Evolutionary conservation across 2,113 vertebrate species (phyloP).

Genomic region (Aldabrachelys gigantea): DNA sequence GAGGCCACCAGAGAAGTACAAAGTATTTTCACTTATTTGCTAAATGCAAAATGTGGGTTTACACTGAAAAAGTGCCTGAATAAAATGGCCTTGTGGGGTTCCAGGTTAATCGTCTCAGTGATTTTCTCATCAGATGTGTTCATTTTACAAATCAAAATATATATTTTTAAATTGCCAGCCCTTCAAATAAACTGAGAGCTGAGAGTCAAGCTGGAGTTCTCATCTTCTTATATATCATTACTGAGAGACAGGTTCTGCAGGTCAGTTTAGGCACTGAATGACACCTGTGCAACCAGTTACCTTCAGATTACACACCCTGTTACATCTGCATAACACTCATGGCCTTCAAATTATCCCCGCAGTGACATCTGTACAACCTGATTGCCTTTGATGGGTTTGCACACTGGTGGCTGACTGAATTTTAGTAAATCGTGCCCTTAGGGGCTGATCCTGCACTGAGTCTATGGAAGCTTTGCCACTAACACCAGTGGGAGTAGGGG

Average conservation of each 20-base stretch:
- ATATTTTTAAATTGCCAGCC: neutral
- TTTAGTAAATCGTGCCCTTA: neutral
- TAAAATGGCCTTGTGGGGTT: neutral
- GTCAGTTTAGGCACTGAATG: neutral
- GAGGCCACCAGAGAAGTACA: neutral
- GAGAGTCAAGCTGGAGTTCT: neutral
- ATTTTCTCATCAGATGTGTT: neutral
- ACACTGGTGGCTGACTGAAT: neutral
- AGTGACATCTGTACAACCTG: neutral
- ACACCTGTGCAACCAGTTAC: neutral
- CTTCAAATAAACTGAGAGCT: neutral
- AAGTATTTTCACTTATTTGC: neutral
- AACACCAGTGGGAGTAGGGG: accelerated
- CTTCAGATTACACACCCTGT: neutral
- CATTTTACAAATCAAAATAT: neutral
- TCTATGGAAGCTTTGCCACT: neutral
- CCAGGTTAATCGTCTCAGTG: neutral
- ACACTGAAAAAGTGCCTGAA: neutral
- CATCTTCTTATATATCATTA: neutral
- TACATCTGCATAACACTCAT: neutral
- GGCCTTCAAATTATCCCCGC: neutral
- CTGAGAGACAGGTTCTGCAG: neutral
- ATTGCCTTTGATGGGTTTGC: neutral
- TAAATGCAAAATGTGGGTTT: neutral
- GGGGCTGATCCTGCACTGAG: neutral